These are phyloP conservation scores for Pteruthius melanotis DNA, from an alignment of 2,113 vertebrate species.

Conservation along the genomic window DNA sequence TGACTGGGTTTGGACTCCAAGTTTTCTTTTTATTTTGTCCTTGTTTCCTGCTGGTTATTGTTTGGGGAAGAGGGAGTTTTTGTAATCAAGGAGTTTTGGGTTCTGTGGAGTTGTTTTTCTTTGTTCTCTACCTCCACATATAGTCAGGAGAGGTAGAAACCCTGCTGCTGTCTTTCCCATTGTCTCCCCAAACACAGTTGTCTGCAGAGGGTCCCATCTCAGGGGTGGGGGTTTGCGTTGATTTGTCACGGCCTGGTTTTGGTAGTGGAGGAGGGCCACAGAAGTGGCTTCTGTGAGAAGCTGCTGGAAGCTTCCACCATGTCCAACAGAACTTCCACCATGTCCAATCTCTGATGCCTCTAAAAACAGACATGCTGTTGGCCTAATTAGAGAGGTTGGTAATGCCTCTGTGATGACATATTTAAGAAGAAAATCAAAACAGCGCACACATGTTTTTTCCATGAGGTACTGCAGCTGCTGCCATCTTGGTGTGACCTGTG, in stretches of 20 bases:
- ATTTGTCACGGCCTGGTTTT: not conserved
- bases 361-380: not conserved
- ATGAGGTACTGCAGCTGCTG: rapidly evolving
- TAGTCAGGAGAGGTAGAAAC: not conserved
- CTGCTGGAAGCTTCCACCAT: not conserved
- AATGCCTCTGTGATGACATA: not conserved
- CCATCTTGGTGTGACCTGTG: rapidly evolving
- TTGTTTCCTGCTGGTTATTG: not conserved
- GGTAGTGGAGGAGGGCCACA: not conserved
- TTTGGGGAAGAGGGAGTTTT: not conserved
- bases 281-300: not conserved
- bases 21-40: not conserved
- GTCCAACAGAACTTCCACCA: not conserved
- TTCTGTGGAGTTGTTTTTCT: not conserved
- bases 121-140: not conserved
- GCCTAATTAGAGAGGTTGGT: not conserved
- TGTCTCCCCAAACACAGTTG: not conserved
- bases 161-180: not conserved
- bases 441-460: rapidly evolving
- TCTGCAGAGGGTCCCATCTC: rapidly evolving
- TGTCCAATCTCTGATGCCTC: not conserved
- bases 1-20: not conserved
- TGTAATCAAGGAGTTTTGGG: not conserved
- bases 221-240: rapidly evolving
- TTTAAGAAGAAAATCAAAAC: not conserved